phyloP scores from a whole-genome alignment of 1,140 invertebrate genomes.

The Rhopalosiphum padi region DNA sequence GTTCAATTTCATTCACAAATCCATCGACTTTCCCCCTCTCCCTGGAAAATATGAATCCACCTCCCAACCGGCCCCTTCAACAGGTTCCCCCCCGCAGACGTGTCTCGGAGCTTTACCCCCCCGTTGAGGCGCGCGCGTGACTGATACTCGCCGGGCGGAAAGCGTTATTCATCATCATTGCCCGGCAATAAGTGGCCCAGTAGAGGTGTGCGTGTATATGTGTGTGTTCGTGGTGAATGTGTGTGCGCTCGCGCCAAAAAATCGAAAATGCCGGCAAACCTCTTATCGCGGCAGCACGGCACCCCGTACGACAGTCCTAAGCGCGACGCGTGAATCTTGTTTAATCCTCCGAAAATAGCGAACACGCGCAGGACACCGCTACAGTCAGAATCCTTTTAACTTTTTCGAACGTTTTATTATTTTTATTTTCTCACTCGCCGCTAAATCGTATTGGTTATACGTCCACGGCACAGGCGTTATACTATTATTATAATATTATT shows the following conservation, averaged over 20 bases:
- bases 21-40: neutral
- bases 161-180: slow-evolving; percentile 48
- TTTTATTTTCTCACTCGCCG: too few species aligned
- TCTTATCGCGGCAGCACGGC: neutral
- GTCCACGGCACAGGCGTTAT: too few species aligned
- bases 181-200: slow-evolving; percentile 48
- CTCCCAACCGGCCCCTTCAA: neutral
- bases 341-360: neutral
- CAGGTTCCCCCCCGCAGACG: neutral
- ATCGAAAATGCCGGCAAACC: slow-evolving; percentile 34
- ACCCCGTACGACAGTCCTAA: neutral
- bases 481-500: too few species aligned
- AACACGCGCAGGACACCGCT: too few species aligned
- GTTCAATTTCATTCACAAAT: slow-evolving; percentile 56
- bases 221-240: neutral
- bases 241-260: neutral
- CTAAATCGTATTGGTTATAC: neutral
- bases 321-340: neutral
- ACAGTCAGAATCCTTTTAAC: neutral
- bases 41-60: neutral
- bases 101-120: neutral
- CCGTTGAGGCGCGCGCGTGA: neutral
- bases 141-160: slow-evolving; percentile 8
- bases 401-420: too few species aligned
- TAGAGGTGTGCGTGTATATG: neutral